Evolutionary conservation across 2,113 vertebrate genomes (phyloP).

Genomic region (Spea multiplicata): DNA sequence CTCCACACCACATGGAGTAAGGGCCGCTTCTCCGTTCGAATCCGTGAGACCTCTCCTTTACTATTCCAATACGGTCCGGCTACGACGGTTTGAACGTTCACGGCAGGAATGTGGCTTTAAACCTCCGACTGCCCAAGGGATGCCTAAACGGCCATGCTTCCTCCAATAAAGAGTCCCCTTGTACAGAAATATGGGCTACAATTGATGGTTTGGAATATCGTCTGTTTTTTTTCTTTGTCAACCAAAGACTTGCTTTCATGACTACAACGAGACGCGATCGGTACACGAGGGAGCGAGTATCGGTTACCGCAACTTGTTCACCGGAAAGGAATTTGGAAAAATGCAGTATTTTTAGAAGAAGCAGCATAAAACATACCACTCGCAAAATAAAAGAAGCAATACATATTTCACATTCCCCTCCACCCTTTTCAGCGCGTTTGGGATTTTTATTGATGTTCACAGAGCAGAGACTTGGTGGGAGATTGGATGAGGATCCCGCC

Average conservation of each 20-base stretch:
- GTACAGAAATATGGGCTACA: conserved; percentile 51
- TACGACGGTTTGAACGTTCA: conserved; percentile 75
- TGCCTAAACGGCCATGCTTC: conserved; percentile 61
- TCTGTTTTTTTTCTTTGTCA: conserved; percentile 54
- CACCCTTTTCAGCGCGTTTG: conserved; percentile 48
- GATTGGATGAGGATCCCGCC: conserved; percentile 24
- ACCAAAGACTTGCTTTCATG: conserved; percentile 62
- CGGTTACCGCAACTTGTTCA: conserved; percentile 53
- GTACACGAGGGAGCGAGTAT: conserved; percentile 53
- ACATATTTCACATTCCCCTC: conserved; percentile 48
- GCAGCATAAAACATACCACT: conserved; percentile 49
- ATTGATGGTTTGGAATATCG: conserved; percentile 42
- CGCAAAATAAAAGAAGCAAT: conserved; percentile 58
- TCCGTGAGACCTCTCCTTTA: conserved; percentile 81
- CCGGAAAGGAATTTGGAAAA: conserved; percentile 59
- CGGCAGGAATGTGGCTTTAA: neutral
- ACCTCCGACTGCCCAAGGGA: conserved; percentile 41
- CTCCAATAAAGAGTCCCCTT: conserved; percentile 57
- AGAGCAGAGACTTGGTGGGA: conserved; percentile 34
- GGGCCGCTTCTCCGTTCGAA: conserved; percentile 78
- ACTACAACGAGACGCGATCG: conserved; percentile 54
- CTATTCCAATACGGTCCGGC: conserved; percentile 74
- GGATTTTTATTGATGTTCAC: conserved; percentile 49
- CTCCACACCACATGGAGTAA: conserved; percentile 75
- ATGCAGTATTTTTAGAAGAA: conserved; percentile 54